Base-by-base conservation (phyloP, 2,797 vertebrate genomes). In the Sebastes iracundus region DNA sequence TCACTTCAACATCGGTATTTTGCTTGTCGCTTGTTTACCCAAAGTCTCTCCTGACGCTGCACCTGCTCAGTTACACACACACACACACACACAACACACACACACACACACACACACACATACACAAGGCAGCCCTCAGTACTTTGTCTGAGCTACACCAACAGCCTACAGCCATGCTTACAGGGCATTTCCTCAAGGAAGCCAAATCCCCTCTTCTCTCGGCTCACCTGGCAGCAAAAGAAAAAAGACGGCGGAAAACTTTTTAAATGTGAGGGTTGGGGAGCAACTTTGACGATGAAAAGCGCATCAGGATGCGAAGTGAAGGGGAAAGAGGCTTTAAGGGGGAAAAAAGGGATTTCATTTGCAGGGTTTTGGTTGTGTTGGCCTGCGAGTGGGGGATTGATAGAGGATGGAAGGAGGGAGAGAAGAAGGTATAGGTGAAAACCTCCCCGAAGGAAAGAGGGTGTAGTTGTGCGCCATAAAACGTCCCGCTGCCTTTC, bases 231-330 rank as follows among this genome's bases (percentile, higher is more conserved):
- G 87, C 87, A 90, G 82, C 62, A 2, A 62, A 71, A 76, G 79
- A 83, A 76, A 80, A 80, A 88, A 83, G 77, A 80, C 12, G 63
- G 67, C 63, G 75, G 82, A 82, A 93, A 93, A 92, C 88, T 88
- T 94, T 93, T 87, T 75, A 83, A 88, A 92, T 77, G 75, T 66
- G 77, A 79, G 60, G 83, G 73, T 75, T 83, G 67, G 86, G 82
- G 82, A 93, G 78, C 73, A 92, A 93, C 90, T 93, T 93, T 93
- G 87, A 91, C 70, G 82, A 92, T 87, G 84, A 90, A 91, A 94
- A 90, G 89, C 74, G 75, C 91, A 93, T 90, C 88, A 92, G 88
- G 82, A 89, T 62, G 59, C 80, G 70, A 92, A 93, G 89, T 87
- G 86, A 90, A 95, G 88, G 88, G 88, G 83, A 92, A 92, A 94